Base-by-base conservation (phyloP, 2,113 vertebrate species). In the Cyprinus carpio region DNA sequence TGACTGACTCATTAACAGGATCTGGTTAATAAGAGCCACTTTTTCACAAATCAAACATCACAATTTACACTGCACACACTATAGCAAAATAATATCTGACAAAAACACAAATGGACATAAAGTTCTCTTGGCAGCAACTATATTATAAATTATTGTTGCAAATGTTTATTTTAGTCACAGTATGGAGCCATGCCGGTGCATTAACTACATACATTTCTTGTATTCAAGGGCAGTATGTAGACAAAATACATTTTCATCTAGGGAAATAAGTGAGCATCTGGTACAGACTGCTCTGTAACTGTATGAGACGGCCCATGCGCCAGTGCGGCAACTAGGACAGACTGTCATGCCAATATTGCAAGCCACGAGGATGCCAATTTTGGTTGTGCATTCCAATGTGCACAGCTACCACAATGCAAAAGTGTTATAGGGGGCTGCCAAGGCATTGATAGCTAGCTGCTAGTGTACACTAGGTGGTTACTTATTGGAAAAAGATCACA, bases 251-350 rank as follows among this genome's bases (percentile, higher is more conserved):
- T 18, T 79, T 62, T 37, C 20, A 40, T 60, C 34, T 9, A 43
- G 56, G 23, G 31, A 79, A 79, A 79, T 79, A 79, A 62, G 34
- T 40, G 34, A 40, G 76, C 76, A 79, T 79, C 76, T 79, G 76
- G 20, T 62, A 60, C 31, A 62, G 76, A 25, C 56, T 15, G 34
- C 56, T 40, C 6, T 40, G 34, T 79, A 58, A 40, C 31, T 62
- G 23, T 62, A 25, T 79, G 54, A n/a, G 67, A 71, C 4, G 20
- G 10, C 23, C 34, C n/a, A 16, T 64, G 34, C n/a, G 31, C 56
- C 56, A 37, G 56, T 23, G 62, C 1, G 9, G 16, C 78, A 46
- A 29, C 78, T 20, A 81, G 78, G 60, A 65, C 78, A 64, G 60
- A 65, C 0, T 46, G 78, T 81, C 60, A 46, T 2, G 37, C 40